Percentiles rank a stretch among this genome's conserved stretches.
phyloP scores from a whole-genome alignment of 2,888 invertebrate genomes.

The Andrena fulva region DNA sequence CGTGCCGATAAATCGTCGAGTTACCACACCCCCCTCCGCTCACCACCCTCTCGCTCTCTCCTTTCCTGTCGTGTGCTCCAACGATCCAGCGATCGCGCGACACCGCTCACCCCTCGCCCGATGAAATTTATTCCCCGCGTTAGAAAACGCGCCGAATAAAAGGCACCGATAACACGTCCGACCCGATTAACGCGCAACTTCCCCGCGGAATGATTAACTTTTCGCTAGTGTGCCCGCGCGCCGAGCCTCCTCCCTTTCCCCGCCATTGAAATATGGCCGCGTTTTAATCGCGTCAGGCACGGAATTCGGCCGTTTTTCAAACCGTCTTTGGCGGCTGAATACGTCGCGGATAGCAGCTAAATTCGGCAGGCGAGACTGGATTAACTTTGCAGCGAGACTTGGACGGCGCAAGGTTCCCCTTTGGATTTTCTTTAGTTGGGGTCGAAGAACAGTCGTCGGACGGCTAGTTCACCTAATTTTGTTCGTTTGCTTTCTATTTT shows the following conservation, averaged over 20 bases:
- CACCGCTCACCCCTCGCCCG: not conserved
- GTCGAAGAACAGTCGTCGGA: no score
- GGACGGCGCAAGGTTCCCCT: no score
- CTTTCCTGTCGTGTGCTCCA: not conserved
- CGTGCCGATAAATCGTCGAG: constrained; percentile 51
- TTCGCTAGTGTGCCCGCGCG: not conserved
- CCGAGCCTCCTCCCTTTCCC: no score
- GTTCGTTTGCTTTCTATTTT: not conserved
- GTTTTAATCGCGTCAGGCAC: constrained; percentile 4
- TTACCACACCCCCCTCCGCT: not conserved
- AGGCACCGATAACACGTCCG: constrained; percentile 24
- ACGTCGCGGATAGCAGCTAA: not conserved
- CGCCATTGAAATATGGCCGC: constrained; percentile 1
- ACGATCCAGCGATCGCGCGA: not conserved
- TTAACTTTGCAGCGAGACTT: no score
- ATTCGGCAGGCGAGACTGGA: not conserved
- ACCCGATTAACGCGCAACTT: constrained; percentile 34
- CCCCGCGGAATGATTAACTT: constrained; percentile 23
- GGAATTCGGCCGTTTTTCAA: not conserved
- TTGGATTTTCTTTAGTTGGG: no score
- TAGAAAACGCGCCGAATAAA: constrained; percentile 21
- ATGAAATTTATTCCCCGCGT: constrained; percentile 26
- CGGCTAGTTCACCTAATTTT: not conserved
- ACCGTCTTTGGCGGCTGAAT: not conserved
- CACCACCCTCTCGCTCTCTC: not conserved